These are phyloP conservation scores for Chironomus striatipennis DNA, from an alignment of 1,140 invertebrate genomes.

Conservation along the genomic window DNA sequence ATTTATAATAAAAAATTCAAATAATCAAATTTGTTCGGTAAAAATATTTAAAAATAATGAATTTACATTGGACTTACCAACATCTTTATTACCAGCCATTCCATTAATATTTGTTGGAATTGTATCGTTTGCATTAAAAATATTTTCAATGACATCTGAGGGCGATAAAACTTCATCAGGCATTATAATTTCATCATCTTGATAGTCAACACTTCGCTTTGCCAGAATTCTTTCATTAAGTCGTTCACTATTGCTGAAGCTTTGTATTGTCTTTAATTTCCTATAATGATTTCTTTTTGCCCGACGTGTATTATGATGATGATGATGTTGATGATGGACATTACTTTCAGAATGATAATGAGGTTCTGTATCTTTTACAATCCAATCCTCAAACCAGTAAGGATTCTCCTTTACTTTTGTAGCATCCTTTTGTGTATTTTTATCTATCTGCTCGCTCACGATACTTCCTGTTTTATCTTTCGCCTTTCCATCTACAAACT, in stretches of 20 bases:
- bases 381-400: constrained; percentile 13
- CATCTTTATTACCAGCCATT: neutral
- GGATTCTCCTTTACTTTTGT: constrained; percentile 16
- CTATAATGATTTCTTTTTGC: constrained; percentile 20
- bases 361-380: neutral
- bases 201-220: neutral
- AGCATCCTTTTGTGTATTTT: constrained; percentile 28
- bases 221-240: neutral
- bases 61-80: neutral
- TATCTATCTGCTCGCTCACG: neutral
- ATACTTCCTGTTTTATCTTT: constrained; percentile 33
- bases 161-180: neutral
- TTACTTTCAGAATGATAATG: neutral
- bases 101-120: neutral
- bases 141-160: neutral
- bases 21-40: neutral
- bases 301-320: constrained; percentile 16
- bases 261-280: constrained; percentile 10
- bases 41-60: neutral
- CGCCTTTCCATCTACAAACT: constrained; percentile 34
- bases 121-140: constrained; percentile 9
- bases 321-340: constrained; percentile 1
- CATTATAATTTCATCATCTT: neutral
- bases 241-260: neutral
- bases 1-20: no score